phyloP scores from a whole-genome alignment of 2,888 invertebrate species.

The Lamellibrachia satsuma region DNA sequence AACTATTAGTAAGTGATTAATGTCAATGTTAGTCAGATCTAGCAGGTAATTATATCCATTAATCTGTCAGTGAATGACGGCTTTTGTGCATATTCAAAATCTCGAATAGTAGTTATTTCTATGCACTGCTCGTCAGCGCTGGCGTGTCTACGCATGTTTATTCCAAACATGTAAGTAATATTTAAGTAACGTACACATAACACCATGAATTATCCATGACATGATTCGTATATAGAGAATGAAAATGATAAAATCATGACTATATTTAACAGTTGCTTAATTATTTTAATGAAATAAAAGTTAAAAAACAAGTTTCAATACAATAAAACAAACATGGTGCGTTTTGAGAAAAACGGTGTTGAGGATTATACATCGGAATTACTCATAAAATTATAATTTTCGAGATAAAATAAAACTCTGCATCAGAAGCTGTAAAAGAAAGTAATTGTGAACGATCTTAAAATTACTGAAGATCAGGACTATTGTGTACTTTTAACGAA shows the following conservation, averaged over 20 bases:
- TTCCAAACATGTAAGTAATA: background rate
- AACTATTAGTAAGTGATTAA: background rate
- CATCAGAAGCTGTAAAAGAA: background rate
- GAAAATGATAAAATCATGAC: background rate
- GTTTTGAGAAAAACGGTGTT: background rate
- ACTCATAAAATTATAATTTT: background rate
- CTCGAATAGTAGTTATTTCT: background rate
- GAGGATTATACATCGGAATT: background rate
- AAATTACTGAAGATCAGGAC: background rate
- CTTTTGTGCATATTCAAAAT: background rate
- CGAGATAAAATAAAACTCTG: background rate
- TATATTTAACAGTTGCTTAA: background rate
- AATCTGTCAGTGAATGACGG: background rate
- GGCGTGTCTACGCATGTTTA: background rate
- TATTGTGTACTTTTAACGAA: background rate
- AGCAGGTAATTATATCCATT: slow-evolving; percentile 12
- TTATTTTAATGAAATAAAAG: background rate
- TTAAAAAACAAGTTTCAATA: background rate
- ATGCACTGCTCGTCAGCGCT: background rate
- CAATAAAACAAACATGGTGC: background rate
- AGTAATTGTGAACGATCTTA: background rate
- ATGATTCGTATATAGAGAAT: background rate
- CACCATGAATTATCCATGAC: background rate
- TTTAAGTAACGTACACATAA: background rate
- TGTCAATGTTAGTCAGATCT: background rate